Evolutionary conservation across 2,113 vertebrate genomes (phyloP).

Genomic region (Microtus richardsoni): DNA sequence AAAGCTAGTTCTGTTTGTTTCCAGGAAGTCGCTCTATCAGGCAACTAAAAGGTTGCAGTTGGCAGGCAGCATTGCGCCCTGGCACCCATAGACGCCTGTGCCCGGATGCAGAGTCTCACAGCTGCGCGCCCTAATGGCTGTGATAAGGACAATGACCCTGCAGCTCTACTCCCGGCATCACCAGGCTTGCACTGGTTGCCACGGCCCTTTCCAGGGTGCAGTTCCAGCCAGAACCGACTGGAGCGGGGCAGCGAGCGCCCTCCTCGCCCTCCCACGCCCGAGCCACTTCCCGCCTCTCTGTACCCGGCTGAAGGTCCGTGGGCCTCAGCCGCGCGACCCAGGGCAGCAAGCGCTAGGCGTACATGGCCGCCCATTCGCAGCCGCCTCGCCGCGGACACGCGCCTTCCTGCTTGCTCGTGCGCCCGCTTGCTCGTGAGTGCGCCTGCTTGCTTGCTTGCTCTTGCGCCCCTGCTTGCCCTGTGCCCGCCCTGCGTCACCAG

Average conservation of each 20-base stretch:
- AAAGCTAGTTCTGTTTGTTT: background rate
- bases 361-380: background rate
- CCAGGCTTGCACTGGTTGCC: background rate
- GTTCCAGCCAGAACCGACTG: background rate
- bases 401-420: background rate
- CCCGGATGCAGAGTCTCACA: too few species aligned
- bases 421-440: background rate
- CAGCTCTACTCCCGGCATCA: background rate
- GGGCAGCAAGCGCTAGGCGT: background rate
- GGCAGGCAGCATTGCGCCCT: background rate
- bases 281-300: background rate
- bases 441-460: background rate
- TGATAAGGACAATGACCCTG: too few species aligned
- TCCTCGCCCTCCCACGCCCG: background rate
- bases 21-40: background rate
- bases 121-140: background rate
- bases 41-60: too few species aligned
- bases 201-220: background rate
- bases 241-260: background rate
- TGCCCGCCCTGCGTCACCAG: background rate
- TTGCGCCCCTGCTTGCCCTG: rapidly evolving
- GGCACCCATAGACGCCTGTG: background rate
- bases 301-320: background rate
- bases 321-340: background rate
- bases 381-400: background rate